Evolutionary conservation across 2,888 invertebrate species (phyloP), one percentile per base, ranked within the genome.

Genomic region (Dynastes hyllus): DNA sequence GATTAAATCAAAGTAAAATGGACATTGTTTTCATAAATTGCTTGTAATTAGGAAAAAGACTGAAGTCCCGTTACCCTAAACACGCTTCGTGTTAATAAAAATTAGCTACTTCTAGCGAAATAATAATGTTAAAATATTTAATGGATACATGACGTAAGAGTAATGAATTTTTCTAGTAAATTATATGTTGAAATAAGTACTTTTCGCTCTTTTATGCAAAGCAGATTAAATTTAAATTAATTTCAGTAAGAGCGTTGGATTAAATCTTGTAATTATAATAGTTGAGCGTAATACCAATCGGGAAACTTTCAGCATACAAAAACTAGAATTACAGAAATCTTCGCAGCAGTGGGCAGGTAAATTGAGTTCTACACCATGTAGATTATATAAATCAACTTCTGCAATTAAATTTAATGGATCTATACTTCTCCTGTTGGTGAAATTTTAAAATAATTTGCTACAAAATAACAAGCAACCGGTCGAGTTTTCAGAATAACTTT

Each of bases 361-460:
- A 69, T 69, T 69, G 51, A 51, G 53, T 69, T 51, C 51, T 69
- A 69, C 69, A 13, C 27, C 66, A 6, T 8, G 29, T 11, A 45
- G 45, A 51, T 51, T 73, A 73, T 73, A 73, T 58, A 40, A 73
- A 73, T 61, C 73, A 61, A 75, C 73, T 75, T 61, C 61, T 61
- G 61, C 73, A 75, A 77, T 77, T 77, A 77, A 77, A 61, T 67
- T 77, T 77, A 69, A 77, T 77, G 77, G 67, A 77, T 77, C 69
- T 69, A 69, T 77, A 77, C 55, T 69, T 50, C 55, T 32, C 27
- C 45, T 69, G 77, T 69, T 75, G 61, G 61, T 73, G 73, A 75
- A 75, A 75, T 75, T 75, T 75, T 75, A 69, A 75, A 75, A 75
- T 63, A 75, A 75, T 75, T 75, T 63, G 45, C 73, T 75, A 61